Evolutionary conservation across 2,113 vertebrate species (phyloP).

Genomic region (Tetrao urogallus): DNA sequence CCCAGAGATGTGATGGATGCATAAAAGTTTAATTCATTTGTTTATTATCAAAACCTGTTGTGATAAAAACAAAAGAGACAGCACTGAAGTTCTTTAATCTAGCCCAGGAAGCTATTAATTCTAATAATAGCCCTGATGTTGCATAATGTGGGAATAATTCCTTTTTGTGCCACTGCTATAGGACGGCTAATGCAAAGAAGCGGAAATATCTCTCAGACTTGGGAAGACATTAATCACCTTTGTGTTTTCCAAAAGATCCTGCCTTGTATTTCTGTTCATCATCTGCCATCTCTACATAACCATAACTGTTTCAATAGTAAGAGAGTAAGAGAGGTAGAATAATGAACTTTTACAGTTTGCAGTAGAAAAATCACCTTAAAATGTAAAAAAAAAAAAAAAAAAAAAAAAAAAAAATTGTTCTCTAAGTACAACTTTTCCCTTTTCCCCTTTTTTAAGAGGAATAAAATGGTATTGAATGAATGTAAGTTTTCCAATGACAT

Average conservation of each 20-base stretch:
- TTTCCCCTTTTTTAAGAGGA: background rate
- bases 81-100: background rate
- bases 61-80: background rate
- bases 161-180: background rate
- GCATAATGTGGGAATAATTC: background rate
- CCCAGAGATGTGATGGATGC: too few species aligned
- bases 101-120: background rate
- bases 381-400: background rate
- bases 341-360: background rate
- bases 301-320: background rate
- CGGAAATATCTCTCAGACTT: background rate
- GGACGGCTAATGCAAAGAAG: background rate
- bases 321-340: background rate
- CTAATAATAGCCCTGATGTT: fast-evolving
- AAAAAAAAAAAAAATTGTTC: background rate
- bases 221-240: background rate
- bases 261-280: background rate
- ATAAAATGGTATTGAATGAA: background rate
- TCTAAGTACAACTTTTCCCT: background rate
- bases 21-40: background rate
- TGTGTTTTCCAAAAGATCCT: constrained; percentile 1
- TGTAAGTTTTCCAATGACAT: background rate
- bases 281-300: background rate
- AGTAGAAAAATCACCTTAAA: background rate
- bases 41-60: background rate